Evolutionary conservation across 37 sponge, comb jelly and placozoan species (phyloP), one percentile per base, ranked within the genome.

Genomic region (Tethya wilhelma): DNA sequence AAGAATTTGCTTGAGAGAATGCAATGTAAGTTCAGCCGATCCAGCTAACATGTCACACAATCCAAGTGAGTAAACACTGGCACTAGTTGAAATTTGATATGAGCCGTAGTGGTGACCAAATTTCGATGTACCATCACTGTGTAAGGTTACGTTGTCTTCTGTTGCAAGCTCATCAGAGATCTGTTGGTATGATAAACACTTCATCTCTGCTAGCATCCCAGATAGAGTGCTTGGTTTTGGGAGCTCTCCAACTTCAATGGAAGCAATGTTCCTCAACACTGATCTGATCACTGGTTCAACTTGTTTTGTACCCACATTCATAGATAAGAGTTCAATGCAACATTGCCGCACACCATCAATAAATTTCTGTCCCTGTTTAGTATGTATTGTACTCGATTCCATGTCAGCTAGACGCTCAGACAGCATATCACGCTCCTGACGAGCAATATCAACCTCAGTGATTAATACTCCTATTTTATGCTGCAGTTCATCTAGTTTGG

Each of bases 51-150:
- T 67, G 26, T 84, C 85, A 14, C 7, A 3, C 28, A 84, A 39
- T 20, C 85, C 85, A 25, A 84, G 62, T 3, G 69, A 30, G 41
- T 84, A 84, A 20, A 62, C 44, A 56, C 70, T 75, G 2, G 36
- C 41, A 2, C 6, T 59, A 14, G 77, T 57, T 19, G 75, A 75
- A 65, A 84, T 75, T 44, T 84, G 85, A 75, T 46, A 84, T 2
- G 77, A 75, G 0, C 30, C 39, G 31, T 75, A 84, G 20, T 84
- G 76, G 39, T 75, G 57, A 2, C 77, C 85, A 84, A 67, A 84
- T 31, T 84, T 84, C 2, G 85, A 34, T 1, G 85, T 75, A 7
- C 81, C 70, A 69, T 69, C 70, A 22, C n/a, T 22, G 28, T 73
- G 73, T 5, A 73, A 34, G 56, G 73, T 73, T 2, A 55, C 36